A percentile compares a stretch with the other conserved stretches of the same genome.
Evolutionary conservation across 2,888 invertebrate genomes (phyloP).

Genomic region (Petrolisthes cinctipes): DNA sequence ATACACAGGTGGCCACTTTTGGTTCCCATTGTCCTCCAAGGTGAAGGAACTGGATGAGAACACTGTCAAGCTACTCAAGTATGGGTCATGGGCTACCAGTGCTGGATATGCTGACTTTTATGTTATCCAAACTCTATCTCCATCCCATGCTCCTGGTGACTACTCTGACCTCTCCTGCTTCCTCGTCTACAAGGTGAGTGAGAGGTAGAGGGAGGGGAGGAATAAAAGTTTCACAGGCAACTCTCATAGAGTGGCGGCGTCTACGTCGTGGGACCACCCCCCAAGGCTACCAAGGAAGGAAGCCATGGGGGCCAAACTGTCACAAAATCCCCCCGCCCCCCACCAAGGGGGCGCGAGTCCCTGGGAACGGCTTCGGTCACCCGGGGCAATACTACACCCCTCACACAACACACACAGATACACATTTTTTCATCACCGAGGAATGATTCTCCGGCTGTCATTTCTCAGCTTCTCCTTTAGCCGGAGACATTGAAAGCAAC

Average conservation of each 20-base stretch:
- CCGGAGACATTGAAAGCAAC: too few species aligned
- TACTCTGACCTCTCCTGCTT: slow-evolving; percentile 61
- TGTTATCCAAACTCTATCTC: slow-evolving; percentile 61
- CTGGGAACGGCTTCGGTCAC: too few species aligned
- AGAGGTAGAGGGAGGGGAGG: not conserved
- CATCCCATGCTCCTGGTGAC: slow-evolving; percentile 45
- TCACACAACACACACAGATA: too few species aligned
- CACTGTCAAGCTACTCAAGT: slow-evolving; percentile 63
- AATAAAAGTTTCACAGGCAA: not conserved
- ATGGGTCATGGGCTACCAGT: slow-evolving; percentile 65
- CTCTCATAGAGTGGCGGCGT: not conserved
- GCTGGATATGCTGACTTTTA: slow-evolving; percentile 65
- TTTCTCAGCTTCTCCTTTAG: too few species aligned
- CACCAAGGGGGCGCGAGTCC: too few species aligned
- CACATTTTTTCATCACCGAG: too few species aligned
- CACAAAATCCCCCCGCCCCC: too few species aligned
- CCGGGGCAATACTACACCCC: too few species aligned
- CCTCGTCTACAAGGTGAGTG: slow-evolving; percentile 64
- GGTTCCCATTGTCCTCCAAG: slow-evolving; percentile 65
- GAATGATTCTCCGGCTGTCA: too few species aligned
- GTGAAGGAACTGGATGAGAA: slow-evolving; percentile 46
- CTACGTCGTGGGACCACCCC: too few species aligned
- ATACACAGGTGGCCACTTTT: slow-evolving; percentile 63
- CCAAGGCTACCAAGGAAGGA: too few species aligned
- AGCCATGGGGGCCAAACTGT: too few species aligned